phyloP scores from a whole-genome alignment of 2,888 invertebrate genomes.

The Agrotis clavis region DNA sequence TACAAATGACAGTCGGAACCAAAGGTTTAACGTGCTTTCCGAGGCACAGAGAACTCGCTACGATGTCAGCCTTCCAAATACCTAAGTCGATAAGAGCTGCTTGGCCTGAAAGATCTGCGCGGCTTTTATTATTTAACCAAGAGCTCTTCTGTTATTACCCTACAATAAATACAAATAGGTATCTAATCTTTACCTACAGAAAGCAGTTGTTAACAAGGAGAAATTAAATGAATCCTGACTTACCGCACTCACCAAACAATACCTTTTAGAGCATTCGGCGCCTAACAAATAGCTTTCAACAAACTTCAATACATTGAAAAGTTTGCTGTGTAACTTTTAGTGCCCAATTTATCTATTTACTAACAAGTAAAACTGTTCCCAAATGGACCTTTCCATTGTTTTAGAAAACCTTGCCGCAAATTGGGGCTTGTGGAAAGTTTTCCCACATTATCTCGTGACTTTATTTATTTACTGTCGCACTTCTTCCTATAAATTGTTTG shows the following conservation, averaged over 20 bases:
- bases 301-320: conserved; percentile 42
- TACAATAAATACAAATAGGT: conserved; percentile 1
- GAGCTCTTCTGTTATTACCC: not conserved
- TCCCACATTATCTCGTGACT: conserved; percentile 9
- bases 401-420: conserved; percentile 31
- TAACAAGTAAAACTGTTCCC: conserved; percentile 39
- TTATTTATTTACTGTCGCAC: conserved; percentile 20
- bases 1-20: not conserved
- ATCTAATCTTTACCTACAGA: not conserved
- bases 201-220: not conserved
- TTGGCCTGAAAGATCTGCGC: not conserved
- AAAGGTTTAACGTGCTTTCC: not conserved
- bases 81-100: not conserved
- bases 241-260: conserved; percentile 21
- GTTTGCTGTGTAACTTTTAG: conserved; percentile 46
- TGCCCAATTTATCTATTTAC: conserved; percentile 49
- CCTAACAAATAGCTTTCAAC: conserved; percentile 40
- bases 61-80: not conserved
- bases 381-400: conserved; percentile 36
- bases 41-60: too few species aligned
- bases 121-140: too few species aligned
- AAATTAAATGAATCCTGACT: conserved; percentile 18
- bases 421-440: conserved; percentile 28
- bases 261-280: conserved; percentile 26
- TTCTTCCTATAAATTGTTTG: conserved; percentile 2